These are phyloP conservation scores for Aurelia sp. DNA, from an alignment of 30 jellyfish, hydroid and myxozoan species.

Conservation along the genomic window DNA sequence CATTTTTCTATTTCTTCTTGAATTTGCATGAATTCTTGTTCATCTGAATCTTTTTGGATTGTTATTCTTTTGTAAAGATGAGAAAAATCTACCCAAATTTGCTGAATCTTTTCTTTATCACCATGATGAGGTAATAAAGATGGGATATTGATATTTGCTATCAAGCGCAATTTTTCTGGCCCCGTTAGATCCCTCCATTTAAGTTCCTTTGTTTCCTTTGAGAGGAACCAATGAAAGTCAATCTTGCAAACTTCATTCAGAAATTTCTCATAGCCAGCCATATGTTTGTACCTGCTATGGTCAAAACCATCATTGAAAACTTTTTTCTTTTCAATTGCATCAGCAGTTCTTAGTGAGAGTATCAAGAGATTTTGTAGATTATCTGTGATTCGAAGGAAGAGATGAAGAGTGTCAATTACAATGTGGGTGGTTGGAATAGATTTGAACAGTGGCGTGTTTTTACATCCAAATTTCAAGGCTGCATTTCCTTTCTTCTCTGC, in stretches of 20 bases:
- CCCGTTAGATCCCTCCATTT: constrained; percentile 42
- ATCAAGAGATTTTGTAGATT: constrained; percentile 6
- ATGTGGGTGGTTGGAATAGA: constrained; percentile 24
- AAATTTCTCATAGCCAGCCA: constrained; percentile 15
- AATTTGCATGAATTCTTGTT: too few species aligned
- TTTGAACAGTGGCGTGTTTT: constrained; percentile 7
- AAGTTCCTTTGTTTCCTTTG: neutral
- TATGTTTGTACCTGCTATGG: neutral
- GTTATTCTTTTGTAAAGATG: too few species aligned
- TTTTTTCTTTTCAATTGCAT: constrained; percentile 2
- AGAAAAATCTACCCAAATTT: constrained; percentile 17
- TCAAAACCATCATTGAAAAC: constrained; percentile 1
- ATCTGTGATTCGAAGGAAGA: constrained; percentile 28
- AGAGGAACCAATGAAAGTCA: constrained; percentile 14
- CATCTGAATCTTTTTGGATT: too few species aligned
- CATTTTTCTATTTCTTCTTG: neutral
- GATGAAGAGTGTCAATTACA: constrained; percentile 39
- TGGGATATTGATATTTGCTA: constrained; percentile 12
- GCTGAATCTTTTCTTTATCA: neutral
- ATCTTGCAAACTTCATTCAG: neutral
- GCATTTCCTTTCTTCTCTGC: neutral
- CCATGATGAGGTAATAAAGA: constrained; percentile 2
- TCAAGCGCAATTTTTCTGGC: constrained; percentile 32
- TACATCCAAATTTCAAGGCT: constrained; percentile 2
- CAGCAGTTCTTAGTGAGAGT: constrained; percentile 10